Evolutionary conservation across 2,888 invertebrate genomes (phyloP).

Genomic region (Bombylius discolor): DNA sequence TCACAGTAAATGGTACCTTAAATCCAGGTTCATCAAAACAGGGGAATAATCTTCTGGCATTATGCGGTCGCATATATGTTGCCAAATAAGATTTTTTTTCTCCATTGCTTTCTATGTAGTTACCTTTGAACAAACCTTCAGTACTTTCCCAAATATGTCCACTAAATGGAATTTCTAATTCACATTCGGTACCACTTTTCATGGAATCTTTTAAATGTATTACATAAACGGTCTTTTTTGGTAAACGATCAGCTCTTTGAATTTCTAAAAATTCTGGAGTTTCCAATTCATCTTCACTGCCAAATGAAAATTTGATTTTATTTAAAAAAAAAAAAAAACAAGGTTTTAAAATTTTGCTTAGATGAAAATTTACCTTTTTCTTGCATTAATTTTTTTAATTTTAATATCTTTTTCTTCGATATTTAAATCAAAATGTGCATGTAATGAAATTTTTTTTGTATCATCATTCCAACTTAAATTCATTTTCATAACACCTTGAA

Average conservation of each 20-base stretch:
- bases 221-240: constrained; percentile 48
- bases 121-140: constrained; percentile 57
- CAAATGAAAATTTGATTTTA: background rate
- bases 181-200: constrained; percentile 44
- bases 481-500: constrained; percentile 55
- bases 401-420: constrained; percentile 43
- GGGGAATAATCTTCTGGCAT: constrained; percentile 64
- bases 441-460: constrained; percentile 49
- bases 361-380: constrained; percentile 15
- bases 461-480: constrained; percentile 52
- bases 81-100: constrained; percentile 44
- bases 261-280: constrained; percentile 19
- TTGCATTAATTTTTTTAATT: constrained; percentile 26
- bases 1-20: constrained; percentile 58
- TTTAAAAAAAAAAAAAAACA: background rate
- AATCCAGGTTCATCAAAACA: constrained; percentile 69
- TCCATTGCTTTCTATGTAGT: constrained; percentile 40
- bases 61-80: constrained; percentile 56
- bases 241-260: constrained; percentile 39
- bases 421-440: constrained; percentile 50
- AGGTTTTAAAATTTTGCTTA: background rate
- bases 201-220: constrained; percentile 47
- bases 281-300: background rate
- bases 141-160: constrained; percentile 51
- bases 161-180: constrained; percentile 50